These are phyloP conservation scores for Cheilosia vulpina DNA, from an alignment of 2,888 invertebrate genomes.

Conservation along the genomic window DNA sequence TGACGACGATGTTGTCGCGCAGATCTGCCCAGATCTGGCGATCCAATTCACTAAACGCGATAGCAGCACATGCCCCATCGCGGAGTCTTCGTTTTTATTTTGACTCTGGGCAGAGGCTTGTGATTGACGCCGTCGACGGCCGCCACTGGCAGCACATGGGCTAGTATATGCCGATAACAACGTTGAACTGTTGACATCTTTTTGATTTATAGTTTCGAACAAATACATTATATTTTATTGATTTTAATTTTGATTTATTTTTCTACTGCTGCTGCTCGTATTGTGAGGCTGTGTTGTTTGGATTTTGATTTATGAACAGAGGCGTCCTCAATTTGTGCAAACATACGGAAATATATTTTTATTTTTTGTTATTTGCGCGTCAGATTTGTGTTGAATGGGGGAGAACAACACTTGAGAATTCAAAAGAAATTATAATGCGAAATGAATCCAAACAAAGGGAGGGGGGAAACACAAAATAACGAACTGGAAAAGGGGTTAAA, in stretches of 20 bases:
- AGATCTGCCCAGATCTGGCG: constrained; percentile 11
- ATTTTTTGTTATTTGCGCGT: neutral
- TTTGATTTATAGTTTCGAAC: constrained; percentile 73
- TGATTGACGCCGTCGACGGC: constrained; percentile 24
- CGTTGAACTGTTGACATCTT: constrained; percentile 72
- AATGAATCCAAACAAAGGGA: constrained; percentile 14
- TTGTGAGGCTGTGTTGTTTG: constrained; percentile 46
- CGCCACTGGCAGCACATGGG: constrained; percentile 39
- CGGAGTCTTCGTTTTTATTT: constrained; percentile 49
- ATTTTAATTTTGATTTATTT: constrained; percentile 73
- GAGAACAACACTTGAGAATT: constrained; percentile 7
- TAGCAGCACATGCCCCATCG: constrained; percentile 31
- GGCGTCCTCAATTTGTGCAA: constrained; percentile 66
- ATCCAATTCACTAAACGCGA: constrained; percentile 39
- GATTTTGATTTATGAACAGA: constrained; percentile 68
- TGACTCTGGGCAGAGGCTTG: constrained; percentile 55
- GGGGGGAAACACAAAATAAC: constrained; percentile 24
- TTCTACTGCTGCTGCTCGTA: constrained; percentile 57
- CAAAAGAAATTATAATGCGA: neutral
- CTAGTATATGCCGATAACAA: constrained; percentile 58
- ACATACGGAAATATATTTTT: constrained; percentile 68
- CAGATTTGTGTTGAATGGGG: constrained; percentile 17
- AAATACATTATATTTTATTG: constrained; percentile 73
- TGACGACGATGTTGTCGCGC: constrained; percentile 11
- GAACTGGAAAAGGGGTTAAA: constrained; percentile 26